These are phyloP conservation scores for Creontiades dilutus DNA, from an alignment of 2,888 invertebrate species.

Conservation along the genomic window DNA sequence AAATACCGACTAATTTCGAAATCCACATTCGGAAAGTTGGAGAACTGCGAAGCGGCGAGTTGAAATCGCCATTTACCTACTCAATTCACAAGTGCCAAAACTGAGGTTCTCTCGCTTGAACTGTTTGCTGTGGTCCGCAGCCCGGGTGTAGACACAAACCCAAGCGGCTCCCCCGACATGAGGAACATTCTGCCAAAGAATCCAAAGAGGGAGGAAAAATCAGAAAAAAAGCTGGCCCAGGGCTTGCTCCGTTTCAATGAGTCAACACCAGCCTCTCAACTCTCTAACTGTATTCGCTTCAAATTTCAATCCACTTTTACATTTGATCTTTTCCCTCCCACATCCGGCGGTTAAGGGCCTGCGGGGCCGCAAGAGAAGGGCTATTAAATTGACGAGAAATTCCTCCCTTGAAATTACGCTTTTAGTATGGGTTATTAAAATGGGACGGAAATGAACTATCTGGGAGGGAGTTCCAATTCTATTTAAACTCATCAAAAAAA, in stretches of 20 bases:
- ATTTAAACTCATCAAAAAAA: neutral
- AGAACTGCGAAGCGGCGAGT: neutral
- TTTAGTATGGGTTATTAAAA: neutral
- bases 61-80: too few relatives aligned
- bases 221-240: constrained; percentile 27
- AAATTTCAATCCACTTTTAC: constrained; percentile 53
- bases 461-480: neutral
- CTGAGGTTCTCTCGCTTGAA: neutral
- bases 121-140: neutral
- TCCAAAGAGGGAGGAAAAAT: neutral
- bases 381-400: neutral
- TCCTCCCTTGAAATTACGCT: neutral
- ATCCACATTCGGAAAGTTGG: neutral
- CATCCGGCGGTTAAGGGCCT: constrained; percentile 37
- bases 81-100: too few relatives aligned
- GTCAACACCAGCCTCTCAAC: constrained; percentile 47
- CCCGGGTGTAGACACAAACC: neutral
- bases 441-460: neutral
- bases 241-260: constrained; percentile 49
- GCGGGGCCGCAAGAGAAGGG: neutral
- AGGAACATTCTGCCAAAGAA: neutral
- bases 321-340: constrained; percentile 63
- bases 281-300: constrained; percentile 20
- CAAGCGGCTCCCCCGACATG: neutral
- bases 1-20: too few relatives aligned